A percentile compares a stretch with the other conserved stretches of the same genome.
Evolutionary conservation across 2,113 vertebrate species (phyloP).

Genomic region (Suricata suricatta): DNA sequence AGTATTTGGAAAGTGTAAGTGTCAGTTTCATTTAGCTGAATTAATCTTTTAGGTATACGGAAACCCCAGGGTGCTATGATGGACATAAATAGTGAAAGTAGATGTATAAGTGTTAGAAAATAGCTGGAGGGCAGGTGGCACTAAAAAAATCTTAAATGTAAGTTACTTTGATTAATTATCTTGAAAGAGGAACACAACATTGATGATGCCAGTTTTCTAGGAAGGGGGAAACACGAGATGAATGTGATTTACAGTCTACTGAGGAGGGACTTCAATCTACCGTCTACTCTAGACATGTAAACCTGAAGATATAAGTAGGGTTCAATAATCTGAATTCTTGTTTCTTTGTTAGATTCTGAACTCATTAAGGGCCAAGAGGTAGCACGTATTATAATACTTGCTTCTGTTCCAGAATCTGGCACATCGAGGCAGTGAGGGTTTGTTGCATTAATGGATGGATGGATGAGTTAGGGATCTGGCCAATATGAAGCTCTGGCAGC

Average conservation of each 20-base stretch:
- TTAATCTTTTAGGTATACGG: neutral
- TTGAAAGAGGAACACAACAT: neutral
- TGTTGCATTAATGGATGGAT: neutral
- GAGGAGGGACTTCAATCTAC: neutral
- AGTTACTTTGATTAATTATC: neutral
- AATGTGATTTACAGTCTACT: neutral
- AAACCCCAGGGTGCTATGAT: neutral
- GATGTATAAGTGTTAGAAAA: neutral
- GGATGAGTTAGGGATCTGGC: neutral
- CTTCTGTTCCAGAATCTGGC: neutral
- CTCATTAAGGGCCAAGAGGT: neutral
- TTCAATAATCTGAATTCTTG: neutral
- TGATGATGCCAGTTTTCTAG: neutral
- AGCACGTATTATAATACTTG: neutral
- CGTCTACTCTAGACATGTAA: neutral
- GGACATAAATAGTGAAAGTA: neutral
- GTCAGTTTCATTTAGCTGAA: neutral
- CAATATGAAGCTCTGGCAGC: neutral
- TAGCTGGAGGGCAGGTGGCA: accelerated
- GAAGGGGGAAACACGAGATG: neutral
- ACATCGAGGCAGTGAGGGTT: neutral
- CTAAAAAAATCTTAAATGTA: neutral
- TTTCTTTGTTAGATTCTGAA: neutral
- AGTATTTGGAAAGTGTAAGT: neutral
- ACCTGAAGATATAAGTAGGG: neutral